These are phyloP conservation scores for Rhinatrema bivittatum DNA, from an alignment of 2,797 vertebrate species.

Conservation along the genomic window DNA sequence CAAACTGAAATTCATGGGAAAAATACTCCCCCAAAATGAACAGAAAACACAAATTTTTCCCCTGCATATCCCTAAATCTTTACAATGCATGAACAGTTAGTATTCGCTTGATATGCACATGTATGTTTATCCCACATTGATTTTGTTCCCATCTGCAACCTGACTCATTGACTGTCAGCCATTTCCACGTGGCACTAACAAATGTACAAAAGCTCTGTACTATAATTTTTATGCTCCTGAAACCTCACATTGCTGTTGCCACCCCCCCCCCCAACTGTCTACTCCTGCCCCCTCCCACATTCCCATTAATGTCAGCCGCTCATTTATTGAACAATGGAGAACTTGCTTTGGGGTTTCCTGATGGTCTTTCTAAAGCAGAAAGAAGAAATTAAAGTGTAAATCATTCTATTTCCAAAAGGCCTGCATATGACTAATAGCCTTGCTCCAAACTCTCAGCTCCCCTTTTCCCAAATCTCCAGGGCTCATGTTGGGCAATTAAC, in stretches of 20 bases:
- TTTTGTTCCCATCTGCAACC: no score
- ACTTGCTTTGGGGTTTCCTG: background rate
- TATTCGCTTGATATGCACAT: no score
- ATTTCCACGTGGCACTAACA: no score
- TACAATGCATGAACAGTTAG: no score
- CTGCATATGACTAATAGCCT: background rate
- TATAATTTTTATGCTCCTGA: constrained; percentile 3
- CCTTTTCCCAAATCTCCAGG: background rate
- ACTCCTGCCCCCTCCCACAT: background rate
- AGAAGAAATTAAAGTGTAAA: background rate
- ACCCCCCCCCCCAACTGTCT: background rate
- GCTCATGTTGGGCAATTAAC: background rate
- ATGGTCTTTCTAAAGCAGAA: background rate
- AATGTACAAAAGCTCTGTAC: no score
- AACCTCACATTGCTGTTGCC: constrained; percentile 3
- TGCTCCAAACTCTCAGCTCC: background rate
- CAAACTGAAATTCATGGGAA: no score
- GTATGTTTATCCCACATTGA: no score
- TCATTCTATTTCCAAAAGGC: background rate
- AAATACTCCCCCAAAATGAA: no score
- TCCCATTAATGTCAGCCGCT: background rate
- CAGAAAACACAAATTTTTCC: no score
- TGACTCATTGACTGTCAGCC: no score
- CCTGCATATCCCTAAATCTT: no score
- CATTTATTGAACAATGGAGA: background rate